Base-by-base conservation (phyloP, 2,797 vertebrate species). In the Distichodus sexfasciatus region DNA sequence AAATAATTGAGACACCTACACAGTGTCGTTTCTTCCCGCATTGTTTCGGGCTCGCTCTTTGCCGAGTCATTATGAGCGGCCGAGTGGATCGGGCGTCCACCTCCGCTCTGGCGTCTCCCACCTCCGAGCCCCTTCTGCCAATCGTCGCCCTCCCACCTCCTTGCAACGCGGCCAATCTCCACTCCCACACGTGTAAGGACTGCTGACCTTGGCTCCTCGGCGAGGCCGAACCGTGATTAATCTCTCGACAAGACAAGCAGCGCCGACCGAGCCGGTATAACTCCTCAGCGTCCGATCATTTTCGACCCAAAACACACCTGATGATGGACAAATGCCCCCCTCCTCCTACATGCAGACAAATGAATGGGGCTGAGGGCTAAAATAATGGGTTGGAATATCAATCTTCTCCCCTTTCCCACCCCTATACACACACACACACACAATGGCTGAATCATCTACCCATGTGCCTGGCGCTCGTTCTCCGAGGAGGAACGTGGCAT, bases 171-270 rank as follows among this genome's bases (percentile, higher is more conserved):
- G 71, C 69, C 75, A 78, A 74, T 62, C 75, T 81, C 80, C 83
- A 74, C 75, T 78, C 86, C 87, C 85, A 87, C 87, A 50, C 71
- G 43, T 43, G 28, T 33, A 51, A 74, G 63, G 80, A 85, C 77
- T 68, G 80, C 85, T 85, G 87, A 90, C 89, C 90, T 90, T 88
- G 87, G 84, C 64, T 81, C 73, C 82, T 83, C 76, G 57, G 40
- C 73, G 65, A 77, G 78, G 81, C 79, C 74, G 53, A 66, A 81
- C 83, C 77, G 80, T 89, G 86, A 92, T 92, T 91, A 90, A 91
- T 91, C 87, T 81, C 82, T 83, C 75, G 79, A 90, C 86, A 87
- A 87, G 86, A 86, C 81, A 75, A 86, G 82, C 83, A 84, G 84
- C 85, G 71, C 81, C 79, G 86, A 81, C 77, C 71, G 46, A 76